Conservation (phyloP, 2,797 vertebrate species). For the Sebastes oblongus region DNA sequence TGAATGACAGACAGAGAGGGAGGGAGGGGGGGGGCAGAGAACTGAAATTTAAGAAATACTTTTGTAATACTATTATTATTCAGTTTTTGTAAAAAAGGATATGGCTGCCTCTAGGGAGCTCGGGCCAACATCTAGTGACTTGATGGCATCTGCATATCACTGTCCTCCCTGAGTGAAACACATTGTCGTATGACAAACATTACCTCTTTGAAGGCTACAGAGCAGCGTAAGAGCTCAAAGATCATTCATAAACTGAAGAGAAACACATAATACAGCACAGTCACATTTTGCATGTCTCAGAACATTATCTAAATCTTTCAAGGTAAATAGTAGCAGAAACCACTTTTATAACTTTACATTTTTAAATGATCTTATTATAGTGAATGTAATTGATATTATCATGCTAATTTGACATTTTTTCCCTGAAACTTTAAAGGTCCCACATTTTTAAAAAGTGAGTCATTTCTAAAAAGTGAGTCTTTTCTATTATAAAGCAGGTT, state of each 20-base stretch:
- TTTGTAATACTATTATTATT: background rate
- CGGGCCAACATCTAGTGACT: no score
- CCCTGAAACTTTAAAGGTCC: no score
- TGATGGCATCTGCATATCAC: no score
- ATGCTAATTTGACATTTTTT: no score
- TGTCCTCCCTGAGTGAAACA: no score
- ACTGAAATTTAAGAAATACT: background rate
- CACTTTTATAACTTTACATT: no score
- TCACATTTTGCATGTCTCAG: background rate
- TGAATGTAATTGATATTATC: no score
- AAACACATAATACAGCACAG: background rate
- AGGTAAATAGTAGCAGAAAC: no score
- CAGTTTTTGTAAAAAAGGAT: background rate
- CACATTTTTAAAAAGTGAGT: no score
- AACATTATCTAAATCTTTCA: background rate
- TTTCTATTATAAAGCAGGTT: no score
- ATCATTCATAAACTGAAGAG: background rate
- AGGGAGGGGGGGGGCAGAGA: background rate
- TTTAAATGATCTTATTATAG: no score
- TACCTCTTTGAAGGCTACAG: background rate
- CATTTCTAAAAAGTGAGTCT: no score
- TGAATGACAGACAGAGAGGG: conserved; percentile 1
- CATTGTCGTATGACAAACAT: background rate
- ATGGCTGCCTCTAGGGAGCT: background rate
- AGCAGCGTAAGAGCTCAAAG: background rate